Conservation (phyloP, 2,113 vertebrate genomes). For the Lipotes vexillifer region DNA sequence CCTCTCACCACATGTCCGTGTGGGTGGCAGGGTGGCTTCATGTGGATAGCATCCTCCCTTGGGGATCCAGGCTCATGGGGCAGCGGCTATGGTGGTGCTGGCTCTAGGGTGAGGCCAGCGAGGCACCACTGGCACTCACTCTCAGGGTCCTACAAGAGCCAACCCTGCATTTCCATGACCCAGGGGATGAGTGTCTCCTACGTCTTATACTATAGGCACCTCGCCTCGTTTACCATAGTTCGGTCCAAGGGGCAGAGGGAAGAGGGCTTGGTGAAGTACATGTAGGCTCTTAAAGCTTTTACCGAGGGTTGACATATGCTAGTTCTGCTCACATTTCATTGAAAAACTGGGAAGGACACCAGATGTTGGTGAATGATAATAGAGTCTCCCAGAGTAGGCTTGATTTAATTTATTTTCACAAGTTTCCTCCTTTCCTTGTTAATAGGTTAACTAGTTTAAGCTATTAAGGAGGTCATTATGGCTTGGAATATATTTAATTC, state of each 20-base stretch:
- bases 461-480: conserved; percentile 5
- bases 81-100: not conserved
- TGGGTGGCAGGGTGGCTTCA: not conserved
- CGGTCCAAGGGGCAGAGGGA: not conserved
- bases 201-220: not conserved
- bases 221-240: not conserved
- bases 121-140: not conserved
- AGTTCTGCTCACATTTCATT: not conserved
- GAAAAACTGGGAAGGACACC: not conserved
- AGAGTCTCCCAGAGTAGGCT: not conserved
- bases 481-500: conserved; percentile 36
- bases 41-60: not conserved
- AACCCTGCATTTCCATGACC: not conserved
- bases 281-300: not conserved
- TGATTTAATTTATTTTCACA: conserved; percentile 30
- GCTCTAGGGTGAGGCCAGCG: not conserved
- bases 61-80: not conserved
- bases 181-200: not conserved
- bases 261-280: not conserved
- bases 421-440: not conserved
- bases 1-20: not conserved
- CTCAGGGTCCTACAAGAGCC: not conserved
- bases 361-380: not conserved
- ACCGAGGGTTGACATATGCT: not conserved
- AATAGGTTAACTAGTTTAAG: conserved; percentile 35